Evolutionary conservation across 2,113 vertebrate genomes (phyloP).

Genomic region (Atherinomorus stipes): DNA sequence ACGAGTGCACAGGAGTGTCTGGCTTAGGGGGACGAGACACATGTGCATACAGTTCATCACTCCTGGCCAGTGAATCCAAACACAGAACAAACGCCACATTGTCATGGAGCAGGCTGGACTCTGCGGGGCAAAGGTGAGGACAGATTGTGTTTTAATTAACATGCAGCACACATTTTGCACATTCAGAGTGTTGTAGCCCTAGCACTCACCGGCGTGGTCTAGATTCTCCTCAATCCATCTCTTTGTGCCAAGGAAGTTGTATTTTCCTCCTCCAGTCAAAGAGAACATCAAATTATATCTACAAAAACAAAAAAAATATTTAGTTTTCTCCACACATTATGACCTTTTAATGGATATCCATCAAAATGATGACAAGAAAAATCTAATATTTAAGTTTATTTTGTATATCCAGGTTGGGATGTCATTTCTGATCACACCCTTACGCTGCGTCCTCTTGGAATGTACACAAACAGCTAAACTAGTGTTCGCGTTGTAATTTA

Average conservation of each 20-base stretch:
- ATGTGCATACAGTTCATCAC: conserved; percentile 81
- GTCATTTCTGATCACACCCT: neutral
- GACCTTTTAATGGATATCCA: neutral
- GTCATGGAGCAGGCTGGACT: conserved; percentile 85
- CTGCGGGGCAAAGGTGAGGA: conserved; percentile 50
- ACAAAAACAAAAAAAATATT: conserved; percentile 9
- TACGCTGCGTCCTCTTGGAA: too few species aligned
- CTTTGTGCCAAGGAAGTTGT: conserved; percentile 85
- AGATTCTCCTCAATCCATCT: conserved; percentile 85
- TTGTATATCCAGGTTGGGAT: neutral
- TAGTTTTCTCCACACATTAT: neutral
- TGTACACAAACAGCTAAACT: too few species aligned
- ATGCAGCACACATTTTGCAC: neutral
- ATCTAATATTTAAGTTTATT: neutral
- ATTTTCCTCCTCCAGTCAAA: conserved; percentile 84
- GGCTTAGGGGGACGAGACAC: conserved; percentile 82
- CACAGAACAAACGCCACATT: conserved; percentile 84
- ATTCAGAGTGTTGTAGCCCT: neutral
- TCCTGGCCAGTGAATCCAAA: conserved; percentile 82
- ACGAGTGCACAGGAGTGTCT: conserved; percentile 69
- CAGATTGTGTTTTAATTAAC: neutral
- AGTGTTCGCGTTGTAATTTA: too few species aligned
- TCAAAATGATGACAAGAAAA: neutral
- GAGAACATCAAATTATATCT: conserved; percentile 80
- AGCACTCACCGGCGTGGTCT: conserved; percentile 80